Conservation (phyloP, 2,888 invertebrate species). For the Autographa pulchrina region DNA sequence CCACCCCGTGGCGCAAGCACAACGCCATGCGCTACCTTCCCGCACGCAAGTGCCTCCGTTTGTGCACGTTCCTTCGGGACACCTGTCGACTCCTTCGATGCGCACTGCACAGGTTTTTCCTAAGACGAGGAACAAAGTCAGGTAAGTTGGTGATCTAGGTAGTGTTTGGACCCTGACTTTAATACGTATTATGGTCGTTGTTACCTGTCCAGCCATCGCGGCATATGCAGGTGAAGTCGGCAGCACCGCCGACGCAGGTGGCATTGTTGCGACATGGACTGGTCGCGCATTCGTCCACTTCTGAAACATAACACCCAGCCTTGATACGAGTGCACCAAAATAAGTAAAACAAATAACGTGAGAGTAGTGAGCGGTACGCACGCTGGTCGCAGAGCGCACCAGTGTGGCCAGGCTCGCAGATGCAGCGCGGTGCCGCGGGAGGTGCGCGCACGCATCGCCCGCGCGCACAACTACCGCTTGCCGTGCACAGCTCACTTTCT, state of each 20-base stretch:
- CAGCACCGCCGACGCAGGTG: slow-evolving; percentile 93
- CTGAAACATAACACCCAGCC: slow-evolving; percentile 75
- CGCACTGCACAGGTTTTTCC: slow-evolving; percentile 77
- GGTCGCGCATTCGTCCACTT: slow-evolving; percentile 93
- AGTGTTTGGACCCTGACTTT: not conserved
- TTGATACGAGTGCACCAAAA: not conserved
- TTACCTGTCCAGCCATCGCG: slow-evolving; percentile 93
- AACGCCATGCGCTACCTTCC: slow-evolving; percentile 89
- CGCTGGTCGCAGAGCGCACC: slow-evolving; percentile 34
- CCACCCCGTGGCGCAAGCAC: slow-evolving; percentile 94
- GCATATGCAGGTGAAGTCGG: slow-evolving; percentile 94
- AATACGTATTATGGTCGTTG: slow-evolving; percentile 16
- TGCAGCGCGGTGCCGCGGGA: slow-evolving; percentile 60
- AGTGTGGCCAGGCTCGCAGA: slow-evolving; percentile 53
- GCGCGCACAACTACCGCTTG: slow-evolving; percentile 85
- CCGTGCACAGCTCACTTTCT: slow-evolving; percentile 60
- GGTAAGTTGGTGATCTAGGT: not conserved
- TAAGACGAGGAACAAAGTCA: slow-evolving; percentile 47
- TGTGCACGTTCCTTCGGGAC: slow-evolving; percentile 90
- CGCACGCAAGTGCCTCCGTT: slow-evolving; percentile 95
- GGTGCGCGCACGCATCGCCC: slow-evolving; percentile 74
- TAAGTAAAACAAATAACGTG: not conserved
- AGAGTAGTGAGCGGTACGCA: slow-evolving; percentile 15
- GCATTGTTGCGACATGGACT: slow-evolving; percentile 94
- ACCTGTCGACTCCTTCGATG: slow-evolving; percentile 66